Conservation (phyloP, 2,113 vertebrate genomes). For the Acinonyx jubatus region DNA sequence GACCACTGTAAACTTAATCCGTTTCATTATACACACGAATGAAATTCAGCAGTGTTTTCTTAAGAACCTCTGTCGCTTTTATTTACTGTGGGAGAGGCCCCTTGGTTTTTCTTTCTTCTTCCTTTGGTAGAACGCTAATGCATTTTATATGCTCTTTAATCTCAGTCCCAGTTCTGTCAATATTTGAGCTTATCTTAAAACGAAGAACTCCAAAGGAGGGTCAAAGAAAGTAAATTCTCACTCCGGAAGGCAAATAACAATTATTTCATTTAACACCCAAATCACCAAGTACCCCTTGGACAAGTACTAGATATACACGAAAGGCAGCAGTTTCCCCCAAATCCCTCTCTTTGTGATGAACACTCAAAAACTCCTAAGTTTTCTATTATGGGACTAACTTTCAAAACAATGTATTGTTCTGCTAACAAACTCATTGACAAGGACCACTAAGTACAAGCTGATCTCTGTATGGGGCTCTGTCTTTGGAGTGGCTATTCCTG, state of each 20-base stretch:
- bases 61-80: constrained; percentile 1
- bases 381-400: not conserved
- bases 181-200: constrained; percentile 83
- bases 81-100: constrained; percentile 59
- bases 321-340: not conserved
- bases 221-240: constrained; percentile 72
- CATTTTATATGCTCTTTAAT: constrained; percentile 73
- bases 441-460: accelerated
- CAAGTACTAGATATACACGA: constrained; percentile 41
- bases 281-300: constrained; percentile 44
- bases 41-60: constrained; percentile 44
- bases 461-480: accelerated
- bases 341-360: not conserved
- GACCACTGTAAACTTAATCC: not conserved
- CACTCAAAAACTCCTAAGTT: not conserved
- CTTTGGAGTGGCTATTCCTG: not conserved
- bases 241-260: constrained; percentile 73
- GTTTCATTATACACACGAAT: not conserved
- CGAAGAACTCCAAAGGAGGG: constrained; percentile 74
- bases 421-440: not conserved
- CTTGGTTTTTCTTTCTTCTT: constrained; percentile 28
- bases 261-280: constrained; percentile 57
- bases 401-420: not conserved
- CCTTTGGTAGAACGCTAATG: constrained; percentile 39
- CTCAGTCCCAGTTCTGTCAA: constrained; percentile 78